Evolutionary conservation across 2,888 invertebrate genomes (phyloP).

Genomic region (Lysandra bellargus): DNA sequence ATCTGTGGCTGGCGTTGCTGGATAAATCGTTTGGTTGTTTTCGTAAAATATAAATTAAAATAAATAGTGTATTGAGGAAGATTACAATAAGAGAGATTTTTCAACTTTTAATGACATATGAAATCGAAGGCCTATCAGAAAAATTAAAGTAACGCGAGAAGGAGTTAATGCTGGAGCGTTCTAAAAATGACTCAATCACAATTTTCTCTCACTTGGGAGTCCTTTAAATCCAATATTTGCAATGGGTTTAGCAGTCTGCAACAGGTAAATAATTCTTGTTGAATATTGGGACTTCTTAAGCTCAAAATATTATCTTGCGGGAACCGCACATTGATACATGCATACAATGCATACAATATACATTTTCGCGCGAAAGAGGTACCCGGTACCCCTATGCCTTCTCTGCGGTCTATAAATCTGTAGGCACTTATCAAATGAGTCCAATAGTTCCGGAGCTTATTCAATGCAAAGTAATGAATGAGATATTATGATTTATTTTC

Average conservation of each 20-base stretch:
- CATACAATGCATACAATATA: background rate
- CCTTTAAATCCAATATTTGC: constrained; percentile 66
- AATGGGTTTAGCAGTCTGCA: constrained; percentile 69
- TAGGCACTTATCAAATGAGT: too few species aligned
- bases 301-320: background rate
- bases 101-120: background rate
- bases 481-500: too few species aligned
- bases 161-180: background rate
- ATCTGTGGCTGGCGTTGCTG: background rate
- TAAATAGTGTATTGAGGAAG: background rate
- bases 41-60: background rate
- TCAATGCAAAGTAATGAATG: too few species aligned
- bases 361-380: background rate
- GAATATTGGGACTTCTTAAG: background rate
- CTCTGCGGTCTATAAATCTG: too few species aligned
- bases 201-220: constrained; percentile 68
- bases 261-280: constrained; percentile 55
- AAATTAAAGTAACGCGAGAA: background rate
- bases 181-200: constrained; percentile 61
- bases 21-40: background rate
- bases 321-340: background rate
- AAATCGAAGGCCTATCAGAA: background rate
- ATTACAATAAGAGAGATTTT: background rate
- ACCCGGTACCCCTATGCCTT: too few species aligned
- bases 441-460: too few species aligned